These are phyloP conservation scores for Megalonaias nervosa DNA, from an alignment of 1,140 invertebrate genomes.

Conservation along the genomic window DNA sequence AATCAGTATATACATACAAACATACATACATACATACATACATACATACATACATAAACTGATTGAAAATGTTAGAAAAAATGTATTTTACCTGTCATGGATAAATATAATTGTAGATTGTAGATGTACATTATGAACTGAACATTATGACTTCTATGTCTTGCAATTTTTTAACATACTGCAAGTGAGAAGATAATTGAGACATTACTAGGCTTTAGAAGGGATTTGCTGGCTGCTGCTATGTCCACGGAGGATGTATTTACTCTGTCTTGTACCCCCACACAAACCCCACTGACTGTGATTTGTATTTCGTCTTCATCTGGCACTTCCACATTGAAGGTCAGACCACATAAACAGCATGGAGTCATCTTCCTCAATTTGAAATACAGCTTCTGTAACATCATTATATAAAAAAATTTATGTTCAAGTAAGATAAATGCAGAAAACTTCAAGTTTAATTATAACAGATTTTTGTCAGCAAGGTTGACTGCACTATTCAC, in stretches of 20 bases:
- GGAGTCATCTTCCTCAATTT: constrained; percentile 88
- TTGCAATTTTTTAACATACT: constrained; percentile 28
- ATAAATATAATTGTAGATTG: no score
- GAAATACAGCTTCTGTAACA: constrained; percentile 26
- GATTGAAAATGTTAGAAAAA: no score
- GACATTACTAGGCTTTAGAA: constrained; percentile 31
- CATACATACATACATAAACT: no score
- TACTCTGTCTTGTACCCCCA: constrained; percentile 17
- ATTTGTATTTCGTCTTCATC: constrained; percentile 93
- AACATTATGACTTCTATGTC: no score
- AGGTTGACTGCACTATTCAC: background rate
- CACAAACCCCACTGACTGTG: constrained; percentile 31
- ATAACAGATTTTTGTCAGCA: background rate
- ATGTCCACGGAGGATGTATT: constrained; percentile 17
- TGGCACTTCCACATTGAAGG: constrained; percentile 85
- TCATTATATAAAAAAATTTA: background rate
- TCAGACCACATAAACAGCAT: constrained; percentile 84
- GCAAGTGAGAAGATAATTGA: constrained; percentile 39
- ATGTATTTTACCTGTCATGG: no score
- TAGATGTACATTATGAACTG: no score
- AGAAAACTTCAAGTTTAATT: background rate
- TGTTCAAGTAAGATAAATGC: background rate
- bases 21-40: no score
- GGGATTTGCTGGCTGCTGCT: constrained; percentile 5
- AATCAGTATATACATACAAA: no score